Evolutionary conservation across 2,888 invertebrate genomes (phyloP), one percentile per base, ranked within the genome.

Genomic region (Aricia artaxerxes): DNA sequence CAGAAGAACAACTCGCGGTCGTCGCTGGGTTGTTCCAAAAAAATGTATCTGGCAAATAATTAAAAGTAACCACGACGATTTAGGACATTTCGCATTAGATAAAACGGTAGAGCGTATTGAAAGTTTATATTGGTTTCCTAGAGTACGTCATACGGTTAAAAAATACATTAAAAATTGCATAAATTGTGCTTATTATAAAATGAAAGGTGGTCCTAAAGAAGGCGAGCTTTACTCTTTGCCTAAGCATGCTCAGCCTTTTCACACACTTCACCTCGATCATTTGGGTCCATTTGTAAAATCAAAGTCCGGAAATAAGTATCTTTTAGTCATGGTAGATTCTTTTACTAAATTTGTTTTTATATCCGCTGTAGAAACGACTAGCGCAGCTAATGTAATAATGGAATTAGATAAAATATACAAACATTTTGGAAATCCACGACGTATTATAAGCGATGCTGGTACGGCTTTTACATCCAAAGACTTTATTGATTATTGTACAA

Each of bases 21-120:
- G 85, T 7, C 82, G 84, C 1, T 86, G 85, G 85, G 79, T 85
- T 7, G 84, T 85, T 0, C 84, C 85, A 77, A 85, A 84, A 64
- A 79, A 69, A 5, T 85, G 84, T 78, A 81, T 84, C 4, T 85
- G 84, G 85, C 84, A 85, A 78, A 82, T 84, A 24, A 64, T 64
- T 9, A 49, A 82, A 79, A 61, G 77, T 53, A 79, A 82, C 78
- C 84, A 85, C 76, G 84, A 86, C 77, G 83, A 82, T 31, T 78
- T 81, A 3, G 85, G 85, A 16, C 86, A 40, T 40, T 40, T 40
- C 6, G 40, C 40, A 40, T 40, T 40, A 40, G 40, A 40, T 40
- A 40, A 40, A 40, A 40, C 40, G 40, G 40, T 40, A 5, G 40
- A 40, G 40, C 40, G 40, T 53, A 53, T 53, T 53, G 53, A 53